Base-by-base conservation (phyloP, 2,797 vertebrate genomes). In the Vireo griseus region DNA sequence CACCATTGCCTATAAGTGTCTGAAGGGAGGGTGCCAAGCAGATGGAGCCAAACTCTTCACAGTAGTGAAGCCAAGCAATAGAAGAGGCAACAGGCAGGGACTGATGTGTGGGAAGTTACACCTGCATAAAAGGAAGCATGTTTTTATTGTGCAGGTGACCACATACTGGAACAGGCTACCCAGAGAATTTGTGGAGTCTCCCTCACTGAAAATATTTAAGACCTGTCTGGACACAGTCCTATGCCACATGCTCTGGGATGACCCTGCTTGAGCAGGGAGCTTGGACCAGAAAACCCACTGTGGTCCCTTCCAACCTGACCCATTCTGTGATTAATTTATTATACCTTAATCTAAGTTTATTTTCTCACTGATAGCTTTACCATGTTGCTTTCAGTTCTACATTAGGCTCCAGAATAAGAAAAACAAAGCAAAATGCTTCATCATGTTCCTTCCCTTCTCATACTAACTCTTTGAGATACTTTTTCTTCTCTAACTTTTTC, bases 91-190 rank as follows among this genome's bases (percentile, higher is more conserved):
- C 2, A 16, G 21, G 7, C 17, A 47, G 58, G 40, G 40, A 40
- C 10, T 8, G 29, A 35, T 15, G 16, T 18, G 52, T 21, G 65
- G 21, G 12, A 54, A 51, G 10, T 10, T 71, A 21, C 29, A 52
- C 13, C 9, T 31, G 15, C n/a, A 52, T 15, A 24, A 0, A 0
- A 52, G 5, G 10, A 65, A 58, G 20, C 71, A 77, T 13, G 13
- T 28, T 33, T 65, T 65, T 47, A 22, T 13, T 40, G 51, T 47
- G 8, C 21, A 29, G 10, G 10, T 31, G 26, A 77, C 29, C 15
- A 14, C 19, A 20, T 16, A 72, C 21, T 59, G 31, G 7, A 77
- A 52, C 0, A 2, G 18, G 9, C 6, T 72, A 39, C 18, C 18
- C 26, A 72, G 26, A 42, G 21, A 40, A 13, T 13, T 14, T n/a